Percentiles rank a stretch among this genome's conserved stretches.
Evolutionary conservation across 1,140 invertebrate genomes (phyloP).

Genomic region (Ips typographus): DNA sequence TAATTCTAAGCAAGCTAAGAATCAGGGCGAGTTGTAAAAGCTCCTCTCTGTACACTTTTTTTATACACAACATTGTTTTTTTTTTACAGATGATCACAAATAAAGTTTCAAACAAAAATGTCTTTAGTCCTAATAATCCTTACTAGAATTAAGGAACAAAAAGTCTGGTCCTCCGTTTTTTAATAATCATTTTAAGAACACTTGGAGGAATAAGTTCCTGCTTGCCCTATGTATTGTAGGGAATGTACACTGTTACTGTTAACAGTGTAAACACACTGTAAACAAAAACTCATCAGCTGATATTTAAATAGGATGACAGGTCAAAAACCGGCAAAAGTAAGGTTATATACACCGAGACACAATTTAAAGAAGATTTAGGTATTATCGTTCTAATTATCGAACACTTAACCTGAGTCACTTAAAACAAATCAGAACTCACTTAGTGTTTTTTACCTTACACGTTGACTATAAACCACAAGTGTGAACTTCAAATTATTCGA

Average conservation of each 20-base stretch:
- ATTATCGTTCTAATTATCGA: not conserved
- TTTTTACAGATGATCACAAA: not conserved
- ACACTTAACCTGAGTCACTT: not conserved
- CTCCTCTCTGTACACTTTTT: slow-evolving; percentile 77
- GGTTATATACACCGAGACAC: slow-evolving; percentile 12
- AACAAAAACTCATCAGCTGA: slow-evolving; percentile 36
- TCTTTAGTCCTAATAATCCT: slow-evolving; percentile 4
- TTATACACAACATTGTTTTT: slow-evolving; percentile 66
- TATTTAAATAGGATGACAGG: slow-evolving; percentile 36
- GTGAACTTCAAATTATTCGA: slow-evolving; percentile 18
- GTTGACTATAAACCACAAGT: slow-evolving; percentile 15
- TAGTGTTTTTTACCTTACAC: slow-evolving; percentile 2
- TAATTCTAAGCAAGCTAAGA: slow-evolving; percentile 73
- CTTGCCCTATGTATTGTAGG: not conserved
- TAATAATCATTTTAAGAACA: slow-evolving; percentile 22
- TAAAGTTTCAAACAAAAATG: no score
- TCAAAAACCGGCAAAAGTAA: slow-evolving; percentile 34
- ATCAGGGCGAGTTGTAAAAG: slow-evolving; percentile 75
- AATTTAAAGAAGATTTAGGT: no score
- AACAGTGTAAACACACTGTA: slow-evolving; percentile 14
- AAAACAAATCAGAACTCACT: not conserved
- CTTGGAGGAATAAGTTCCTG: not conserved
- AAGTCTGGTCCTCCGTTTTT: slow-evolving; percentile 8
- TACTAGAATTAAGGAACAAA: slow-evolving; percentile 6
- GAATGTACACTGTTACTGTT: slow-evolving; percentile 3